A percentile compares a stretch with the other conserved stretches of the same genome.
These are phyloP conservation scores for Harpalus rufipes DNA, from an alignment of 2,888 invertebrate genomes.

Conservation along the genomic window DNA sequence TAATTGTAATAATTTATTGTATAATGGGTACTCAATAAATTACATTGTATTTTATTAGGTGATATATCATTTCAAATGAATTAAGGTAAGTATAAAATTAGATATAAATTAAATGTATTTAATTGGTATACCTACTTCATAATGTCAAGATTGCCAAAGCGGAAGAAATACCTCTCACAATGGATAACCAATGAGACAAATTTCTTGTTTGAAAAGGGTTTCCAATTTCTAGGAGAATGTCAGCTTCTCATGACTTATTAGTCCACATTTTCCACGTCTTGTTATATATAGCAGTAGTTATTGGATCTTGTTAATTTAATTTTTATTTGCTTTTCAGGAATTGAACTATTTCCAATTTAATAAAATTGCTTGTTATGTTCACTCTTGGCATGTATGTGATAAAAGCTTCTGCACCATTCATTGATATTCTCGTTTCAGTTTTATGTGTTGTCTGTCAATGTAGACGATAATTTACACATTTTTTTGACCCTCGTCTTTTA, in stretches of 20 bases:
- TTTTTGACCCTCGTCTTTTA: slow-evolving; percentile 5
- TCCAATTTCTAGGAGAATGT: background rate
- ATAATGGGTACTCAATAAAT: no score
- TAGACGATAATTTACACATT: slow-evolving; percentile 26
- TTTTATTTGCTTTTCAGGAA: slow-evolving; percentile 3
- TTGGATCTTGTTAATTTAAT: background rate
- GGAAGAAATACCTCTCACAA: background rate
- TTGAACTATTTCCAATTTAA: slow-evolving; percentile 3
- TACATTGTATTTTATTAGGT: no score
- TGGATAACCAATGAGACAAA: background rate
- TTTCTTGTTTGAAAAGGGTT: background rate
- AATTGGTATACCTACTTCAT: no score
- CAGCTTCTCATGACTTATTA: background rate
- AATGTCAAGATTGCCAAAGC: no score
- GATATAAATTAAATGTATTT: no score
- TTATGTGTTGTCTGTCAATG: slow-evolving; percentile 17
- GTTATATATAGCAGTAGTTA: slow-evolving; percentile 12
- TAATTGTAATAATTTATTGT: no score
- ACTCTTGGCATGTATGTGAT: background rate
- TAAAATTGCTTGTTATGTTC: background rate
- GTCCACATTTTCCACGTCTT: background rate
- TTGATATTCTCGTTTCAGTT: slow-evolving; percentile 38
- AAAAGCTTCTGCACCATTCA: background rate
- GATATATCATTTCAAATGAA: no score
- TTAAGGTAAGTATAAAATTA: no score